These are phyloP conservation scores for Penelope pileata DNA, from an alignment of 2,113 vertebrate species.

Conservation along the genomic window DNA sequence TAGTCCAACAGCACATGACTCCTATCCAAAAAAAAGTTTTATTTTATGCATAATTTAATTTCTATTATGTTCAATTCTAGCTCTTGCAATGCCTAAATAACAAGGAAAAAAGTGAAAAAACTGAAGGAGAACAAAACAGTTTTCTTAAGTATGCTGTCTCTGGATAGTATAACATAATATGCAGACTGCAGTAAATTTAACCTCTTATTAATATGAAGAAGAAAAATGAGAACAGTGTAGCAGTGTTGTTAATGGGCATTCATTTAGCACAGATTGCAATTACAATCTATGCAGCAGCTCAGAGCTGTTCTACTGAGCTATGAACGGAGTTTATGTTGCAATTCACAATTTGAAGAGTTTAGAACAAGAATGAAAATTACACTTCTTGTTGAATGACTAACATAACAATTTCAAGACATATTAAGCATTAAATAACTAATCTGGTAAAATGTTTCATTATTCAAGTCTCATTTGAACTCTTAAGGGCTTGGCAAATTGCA, in stretches of 20 bases:
- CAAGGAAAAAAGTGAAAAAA: not conserved
- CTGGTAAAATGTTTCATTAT: not conserved
- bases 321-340: not conserved
- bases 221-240: not conserved
- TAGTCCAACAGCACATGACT: not conserved
- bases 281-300: not conserved
- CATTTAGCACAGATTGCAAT: slow-evolving; percentile 19
- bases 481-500: not conserved
- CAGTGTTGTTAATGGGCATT: not conserved
- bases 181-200: not conserved
- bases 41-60: not conserved
- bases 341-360: not conserved
- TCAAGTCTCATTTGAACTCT: not conserved
- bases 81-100: not conserved
- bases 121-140: fast-evolving
- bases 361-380: not conserved
- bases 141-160: not conserved
- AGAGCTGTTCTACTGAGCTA: not conserved
- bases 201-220: not conserved
- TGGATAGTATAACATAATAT: not conserved
- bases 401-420: not conserved
- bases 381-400: not conserved
- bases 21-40: not conserved
- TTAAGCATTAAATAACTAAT: not conserved
- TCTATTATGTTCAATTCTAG: not conserved